phyloP scores from a whole-genome alignment of 2,888 invertebrate genomes.

The Hirtodrosophila cameraria region DNA sequence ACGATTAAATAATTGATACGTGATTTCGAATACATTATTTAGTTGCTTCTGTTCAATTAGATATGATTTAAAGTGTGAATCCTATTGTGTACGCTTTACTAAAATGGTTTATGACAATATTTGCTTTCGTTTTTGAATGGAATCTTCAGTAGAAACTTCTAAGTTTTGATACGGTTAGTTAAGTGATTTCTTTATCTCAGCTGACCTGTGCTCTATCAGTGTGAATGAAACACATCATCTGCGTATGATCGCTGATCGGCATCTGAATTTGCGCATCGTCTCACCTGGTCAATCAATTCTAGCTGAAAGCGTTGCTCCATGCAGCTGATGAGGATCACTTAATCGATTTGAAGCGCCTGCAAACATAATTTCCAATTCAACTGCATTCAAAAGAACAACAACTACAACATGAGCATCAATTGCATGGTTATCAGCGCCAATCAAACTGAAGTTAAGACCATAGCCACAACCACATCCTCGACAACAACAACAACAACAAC shows the following conservation, averaged over 20 bases:
- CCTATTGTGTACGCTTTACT: too few relatives aligned
- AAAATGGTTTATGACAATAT: too few relatives aligned
- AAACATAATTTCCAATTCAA: constrained; percentile 66
- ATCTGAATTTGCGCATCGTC: not conserved
- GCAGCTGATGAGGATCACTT: constrained; percentile 72
- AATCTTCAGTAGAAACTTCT: too few relatives aligned
- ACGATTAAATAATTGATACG: too few relatives aligned
- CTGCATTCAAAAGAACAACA: constrained; percentile 27
- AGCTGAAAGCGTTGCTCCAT: constrained; percentile 20
- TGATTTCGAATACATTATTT: too few relatives aligned
- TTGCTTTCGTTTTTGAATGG: too few relatives aligned
- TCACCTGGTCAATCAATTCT: constrained; percentile 12
- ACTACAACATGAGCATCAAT: constrained; percentile 53
- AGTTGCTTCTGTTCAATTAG: too few relatives aligned
- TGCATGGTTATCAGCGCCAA: constrained; percentile 79
- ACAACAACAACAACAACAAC: too few relatives aligned
- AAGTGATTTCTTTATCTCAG: not conserved
- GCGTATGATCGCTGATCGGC: not conserved
- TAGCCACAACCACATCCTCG: constrained; percentile 12
- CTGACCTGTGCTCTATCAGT: constrained; percentile 9
- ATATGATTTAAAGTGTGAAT: too few relatives aligned
- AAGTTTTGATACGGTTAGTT: not conserved
- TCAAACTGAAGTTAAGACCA: constrained; percentile 71
- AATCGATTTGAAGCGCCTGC: constrained; percentile 76
- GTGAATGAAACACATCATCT: constrained; percentile 11